phyloP scores from a whole-genome alignment of 2,113 vertebrate genomes.

The Pitta sordida region DNA sequence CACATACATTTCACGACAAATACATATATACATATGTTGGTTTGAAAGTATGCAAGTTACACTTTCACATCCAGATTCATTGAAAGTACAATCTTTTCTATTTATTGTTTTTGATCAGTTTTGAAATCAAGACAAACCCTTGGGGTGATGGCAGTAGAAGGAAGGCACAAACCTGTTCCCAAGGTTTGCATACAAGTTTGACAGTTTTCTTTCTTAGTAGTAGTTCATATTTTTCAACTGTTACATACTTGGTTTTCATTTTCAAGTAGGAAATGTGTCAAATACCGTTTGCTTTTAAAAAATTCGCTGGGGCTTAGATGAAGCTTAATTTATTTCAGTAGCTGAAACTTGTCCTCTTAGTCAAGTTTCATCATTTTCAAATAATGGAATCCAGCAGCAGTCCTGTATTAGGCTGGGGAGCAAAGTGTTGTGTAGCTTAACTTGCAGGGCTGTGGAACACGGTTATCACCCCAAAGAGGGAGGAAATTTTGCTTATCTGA shows the following conservation, averaged over 20 bases:
- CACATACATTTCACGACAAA: not conserved
- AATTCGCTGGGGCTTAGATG: not conserved
- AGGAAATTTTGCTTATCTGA: not conserved
- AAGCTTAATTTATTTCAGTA: conserved; percentile 13
- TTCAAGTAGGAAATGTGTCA: not conserved
- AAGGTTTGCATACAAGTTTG: not conserved
- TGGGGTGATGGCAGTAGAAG: not conserved
- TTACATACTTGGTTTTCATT: not conserved
- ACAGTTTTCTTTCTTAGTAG: not conserved
- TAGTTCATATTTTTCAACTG: not conserved
- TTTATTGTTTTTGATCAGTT: not conserved
- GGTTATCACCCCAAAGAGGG: not conserved
- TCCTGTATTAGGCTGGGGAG: not conserved
- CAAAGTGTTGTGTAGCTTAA: not conserved
- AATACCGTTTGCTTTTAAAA: not conserved
- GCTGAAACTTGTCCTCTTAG: not conserved
- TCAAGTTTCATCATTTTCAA: not conserved
- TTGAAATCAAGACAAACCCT: not conserved
- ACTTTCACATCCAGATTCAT: not conserved
- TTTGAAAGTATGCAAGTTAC: not conserved
- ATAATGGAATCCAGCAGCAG: not conserved
- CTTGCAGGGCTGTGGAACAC: not conserved
- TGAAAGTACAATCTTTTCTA: not conserved
- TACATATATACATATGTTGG: not conserved
- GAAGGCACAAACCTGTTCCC: not conserved